Conservation (phyloP, 2,113 vertebrate genomes). For the Phylloscopus whistleri region DNA sequence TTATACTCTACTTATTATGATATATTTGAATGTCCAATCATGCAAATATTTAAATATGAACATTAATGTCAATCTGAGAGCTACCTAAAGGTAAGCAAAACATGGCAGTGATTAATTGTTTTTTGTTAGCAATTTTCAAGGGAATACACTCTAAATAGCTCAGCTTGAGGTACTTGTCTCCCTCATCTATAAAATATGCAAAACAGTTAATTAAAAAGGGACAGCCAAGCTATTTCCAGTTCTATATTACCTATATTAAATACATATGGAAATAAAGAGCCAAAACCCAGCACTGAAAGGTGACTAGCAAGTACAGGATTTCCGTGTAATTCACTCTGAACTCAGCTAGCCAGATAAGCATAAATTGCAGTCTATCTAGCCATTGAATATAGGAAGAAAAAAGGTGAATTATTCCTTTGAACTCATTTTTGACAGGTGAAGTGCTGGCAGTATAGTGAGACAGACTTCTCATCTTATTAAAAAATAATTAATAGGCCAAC, state of each 20-base stretch:
- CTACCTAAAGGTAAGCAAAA: neutral
- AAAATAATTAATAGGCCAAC: neutral
- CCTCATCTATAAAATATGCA: neutral
- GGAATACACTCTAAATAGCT: neutral
- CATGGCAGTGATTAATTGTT: neutral
- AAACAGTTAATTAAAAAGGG: neutral
- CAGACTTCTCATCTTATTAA: neutral
- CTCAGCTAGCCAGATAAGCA: neutral
- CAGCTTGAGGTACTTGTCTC: neutral
- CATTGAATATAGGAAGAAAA: neutral
- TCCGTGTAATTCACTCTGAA: neutral
- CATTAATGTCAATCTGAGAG: neutral
- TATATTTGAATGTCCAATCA: neutral
- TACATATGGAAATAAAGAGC: neutral
- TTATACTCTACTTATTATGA: neutral
- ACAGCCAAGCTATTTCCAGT: neutral
- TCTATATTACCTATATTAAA: neutral
- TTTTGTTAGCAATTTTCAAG: neutral
- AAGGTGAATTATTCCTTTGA: slow-evolving; percentile 32
- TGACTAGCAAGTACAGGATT: neutral
- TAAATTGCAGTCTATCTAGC: neutral
- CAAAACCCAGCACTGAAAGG: neutral
- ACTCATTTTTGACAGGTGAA: slow-evolving; percentile 14
- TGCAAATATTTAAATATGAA: neutral
- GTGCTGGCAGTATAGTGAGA: neutral